Percentiles rank a stretch among this genome's conserved stretches.
Evolutionary conservation across 2,888 invertebrate species (phyloP).

Genomic region (Cheilosia vulpina): DNA sequence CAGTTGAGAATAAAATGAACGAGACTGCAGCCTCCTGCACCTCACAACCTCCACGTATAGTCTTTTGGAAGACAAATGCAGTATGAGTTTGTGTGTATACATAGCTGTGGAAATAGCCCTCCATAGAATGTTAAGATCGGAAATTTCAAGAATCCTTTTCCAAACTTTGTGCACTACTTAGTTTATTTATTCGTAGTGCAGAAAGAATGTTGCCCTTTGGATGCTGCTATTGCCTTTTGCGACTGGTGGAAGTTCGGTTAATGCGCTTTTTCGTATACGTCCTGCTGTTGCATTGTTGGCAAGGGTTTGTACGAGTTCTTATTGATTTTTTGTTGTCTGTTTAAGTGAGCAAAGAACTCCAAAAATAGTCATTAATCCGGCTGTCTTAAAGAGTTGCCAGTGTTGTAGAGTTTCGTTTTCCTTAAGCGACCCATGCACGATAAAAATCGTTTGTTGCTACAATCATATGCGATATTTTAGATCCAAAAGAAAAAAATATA

Average conservation of each 20-base stretch:
- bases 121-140: constrained; percentile 20
- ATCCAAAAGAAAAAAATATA: no score
- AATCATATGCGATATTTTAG: no score
- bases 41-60: background rate
- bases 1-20: background rate
- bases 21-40: constrained; percentile 11
- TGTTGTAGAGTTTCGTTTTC: no score
- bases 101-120: background rate
- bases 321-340: background rate
- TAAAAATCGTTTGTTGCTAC: no score
- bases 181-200: constrained; percentile 35
- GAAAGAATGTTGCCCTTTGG: constrained; percentile 33
- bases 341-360: background rate
- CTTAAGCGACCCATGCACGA: no score
- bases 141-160: constrained; percentile 35
- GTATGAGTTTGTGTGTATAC: background rate
- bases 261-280: background rate
- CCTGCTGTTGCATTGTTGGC: constrained; percentile 8
- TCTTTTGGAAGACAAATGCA: background rate
- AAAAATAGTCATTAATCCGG: no score
- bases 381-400: no score
- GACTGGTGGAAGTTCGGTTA: background rate
- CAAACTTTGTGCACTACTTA: constrained; percentile 35
- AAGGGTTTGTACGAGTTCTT: background rate
- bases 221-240: constrained; percentile 3